Base-by-base conservation (phyloP, 2,797 vertebrate genomes). In the Acrossocheilus wenchowensis region DNA sequence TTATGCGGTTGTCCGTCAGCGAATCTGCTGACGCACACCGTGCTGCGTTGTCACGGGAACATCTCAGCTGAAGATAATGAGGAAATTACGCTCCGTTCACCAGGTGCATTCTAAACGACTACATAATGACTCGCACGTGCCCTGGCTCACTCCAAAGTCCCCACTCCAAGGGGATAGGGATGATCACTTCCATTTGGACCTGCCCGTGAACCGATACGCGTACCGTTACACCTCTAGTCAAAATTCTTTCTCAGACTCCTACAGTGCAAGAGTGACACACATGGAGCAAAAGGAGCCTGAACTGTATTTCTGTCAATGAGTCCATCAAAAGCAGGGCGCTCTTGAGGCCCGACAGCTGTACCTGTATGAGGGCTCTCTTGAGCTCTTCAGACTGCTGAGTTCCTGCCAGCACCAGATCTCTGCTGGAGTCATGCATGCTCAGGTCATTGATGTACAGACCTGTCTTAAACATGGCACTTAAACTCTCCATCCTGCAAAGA, bases 371-470 rank as follows among this genome's bases (percentile, higher is more conserved):
- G 17, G 95, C 95, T 91, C 95, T 92, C 89, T 95, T 95, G 43
- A 96, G 93, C 91, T 95, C 95, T 89, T 96, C 95, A 10, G 94
- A 95, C 90, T 95, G 95, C 88, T 96, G 94, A 0, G 94, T 96
- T 62, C 95, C 94, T 0, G 94, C 95, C 90, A 95, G 92, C 83
- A 96, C 94, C 92, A 96, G 90, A 85, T 95, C 94, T 90, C 95
- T 93, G 91, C 95, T 95, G 87, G 95, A 96, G 93, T 96, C 93
- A 7, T 96, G 95, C 95, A 96, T 95, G 92, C 95, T 96, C 73
- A 95, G 92, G 90, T 96, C 95, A 78, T 96, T 96, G 89, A 96
- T 93, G 91, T 96, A 96, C 64, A 96, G 91, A 48, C 95, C 94
- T 0, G 94, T 95, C 89, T 94, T 95, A 81, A 95, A 96, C 95